Evolutionary conservation across 2,113 vertebrate species (phyloP).

Genomic region (Ariopsis seemanni): DNA sequence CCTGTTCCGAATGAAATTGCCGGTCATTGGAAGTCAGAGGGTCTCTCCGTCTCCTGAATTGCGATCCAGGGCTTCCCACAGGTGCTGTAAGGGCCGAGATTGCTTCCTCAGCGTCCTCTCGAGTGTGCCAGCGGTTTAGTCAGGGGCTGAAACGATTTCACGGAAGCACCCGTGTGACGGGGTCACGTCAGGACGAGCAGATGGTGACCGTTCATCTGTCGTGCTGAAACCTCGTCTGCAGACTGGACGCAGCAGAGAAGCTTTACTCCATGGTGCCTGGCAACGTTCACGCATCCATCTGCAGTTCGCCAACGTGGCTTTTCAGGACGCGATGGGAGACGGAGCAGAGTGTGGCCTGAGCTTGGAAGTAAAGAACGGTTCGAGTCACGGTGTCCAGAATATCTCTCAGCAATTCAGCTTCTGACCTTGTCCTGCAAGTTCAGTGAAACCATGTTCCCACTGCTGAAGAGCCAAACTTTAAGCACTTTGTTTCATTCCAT

Average conservation of each 20-base stretch:
- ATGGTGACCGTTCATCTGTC: neutral
- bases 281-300: neutral
- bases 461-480: neutral
- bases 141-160: neutral
- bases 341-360: neutral
- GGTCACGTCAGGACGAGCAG: constrained; percentile 17
- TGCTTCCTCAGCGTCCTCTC: constrained; percentile 3
- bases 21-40: neutral
- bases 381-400: neutral
- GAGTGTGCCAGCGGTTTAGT: neutral
- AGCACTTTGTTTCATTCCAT: neutral
- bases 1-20: neutral
- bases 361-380: neutral
- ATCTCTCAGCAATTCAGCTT: neutral
- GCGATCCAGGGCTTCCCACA: neutral
- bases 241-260: neutral
- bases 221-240: neutral
- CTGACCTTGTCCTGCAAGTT: neutral
- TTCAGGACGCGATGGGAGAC: neutral
- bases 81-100: neutral
- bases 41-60: neutral
- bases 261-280: neutral
- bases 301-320: neutral
- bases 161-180: neutral
- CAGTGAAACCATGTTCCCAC: neutral